Conservation (phyloP, 1,140 invertebrate species). For the Pseudachorutes palmiensis region DNA sequence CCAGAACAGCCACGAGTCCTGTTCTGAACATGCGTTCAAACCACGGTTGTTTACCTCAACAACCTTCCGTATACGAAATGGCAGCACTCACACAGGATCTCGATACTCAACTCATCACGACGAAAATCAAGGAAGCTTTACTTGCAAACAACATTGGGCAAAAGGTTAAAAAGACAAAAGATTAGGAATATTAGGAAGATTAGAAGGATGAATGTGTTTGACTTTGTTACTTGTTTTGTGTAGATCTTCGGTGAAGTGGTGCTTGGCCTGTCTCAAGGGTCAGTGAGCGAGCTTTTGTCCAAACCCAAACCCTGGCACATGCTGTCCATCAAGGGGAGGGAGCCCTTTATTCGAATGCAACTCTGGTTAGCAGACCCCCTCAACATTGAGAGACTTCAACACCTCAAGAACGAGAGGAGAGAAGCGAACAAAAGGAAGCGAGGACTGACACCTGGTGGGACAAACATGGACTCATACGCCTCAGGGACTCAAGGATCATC, state of each 20-base stretch:
- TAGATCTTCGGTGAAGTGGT: conserved; percentile 94
- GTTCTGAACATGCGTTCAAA: conserved; percentile 42
- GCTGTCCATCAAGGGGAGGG: conserved; percentile 94
- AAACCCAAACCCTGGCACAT: conserved; percentile 99
- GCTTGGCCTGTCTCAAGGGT: conserved; percentile 89
- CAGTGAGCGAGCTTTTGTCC: conserved; percentile 90
- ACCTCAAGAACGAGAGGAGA: conserved; percentile 78
- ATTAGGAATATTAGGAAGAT: not conserved
- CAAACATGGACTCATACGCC: conserved; percentile 36
- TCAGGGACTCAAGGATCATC: conserved; percentile 62
- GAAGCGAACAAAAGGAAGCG: conserved; percentile 80
- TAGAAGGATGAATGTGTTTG: too few species aligned
- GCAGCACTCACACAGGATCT: conserved; percentile 90
- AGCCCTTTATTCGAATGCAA: conserved; percentile 98
- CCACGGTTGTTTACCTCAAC: conserved; percentile 47
- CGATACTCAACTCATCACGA: conserved; percentile 92
- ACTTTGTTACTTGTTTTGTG: conserved; percentile 34
- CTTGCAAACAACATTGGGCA: conserved; percentile 96
- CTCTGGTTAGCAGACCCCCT: conserved; percentile 89
- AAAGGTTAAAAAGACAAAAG: conserved; percentile 53
- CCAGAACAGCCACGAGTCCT: conserved; percentile 49
- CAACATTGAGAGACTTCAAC: conserved; percentile 76
- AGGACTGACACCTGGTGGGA: conserved; percentile 47
- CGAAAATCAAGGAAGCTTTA: conserved; percentile 92
- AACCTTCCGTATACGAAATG: conserved; percentile 88